Evolutionary conservation across 2,113 vertebrate genomes (phyloP).

Genomic region (Rafetus swinhoei): DNA sequence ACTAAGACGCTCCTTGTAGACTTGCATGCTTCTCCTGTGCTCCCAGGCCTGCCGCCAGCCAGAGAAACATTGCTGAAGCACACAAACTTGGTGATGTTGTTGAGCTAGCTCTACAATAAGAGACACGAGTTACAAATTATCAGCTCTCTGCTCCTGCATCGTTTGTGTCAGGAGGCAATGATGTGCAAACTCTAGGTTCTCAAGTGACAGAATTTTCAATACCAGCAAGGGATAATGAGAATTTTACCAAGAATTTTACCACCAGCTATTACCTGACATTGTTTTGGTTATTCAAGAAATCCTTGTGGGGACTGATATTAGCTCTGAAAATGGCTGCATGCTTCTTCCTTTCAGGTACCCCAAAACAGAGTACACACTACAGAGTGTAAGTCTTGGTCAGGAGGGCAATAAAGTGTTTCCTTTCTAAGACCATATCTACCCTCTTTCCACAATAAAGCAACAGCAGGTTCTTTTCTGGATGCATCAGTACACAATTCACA

Average conservation of each 20-base stretch:
- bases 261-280: background rate
- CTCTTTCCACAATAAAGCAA: background rate
- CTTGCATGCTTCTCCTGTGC: constrained; percentile 55
- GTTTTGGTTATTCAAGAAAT: background rate
- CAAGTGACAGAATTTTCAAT: background rate
- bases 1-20: constrained; percentile 46
- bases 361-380: background rate
- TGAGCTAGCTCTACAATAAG: constrained; percentile 71
- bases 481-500: background rate
- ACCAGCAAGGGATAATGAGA: background rate
- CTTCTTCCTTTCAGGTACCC: background rate
- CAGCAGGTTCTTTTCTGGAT: background rate
- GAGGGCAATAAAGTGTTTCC: background rate
- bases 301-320: background rate
- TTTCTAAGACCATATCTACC: background rate
- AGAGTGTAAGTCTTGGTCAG: rapidly evolving
- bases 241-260: background rate
- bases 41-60: constrained; percentile 78
- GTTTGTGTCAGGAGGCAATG: rapidly evolving
- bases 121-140: background rate
- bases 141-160: background rate
- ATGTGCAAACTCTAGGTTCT: background rate
- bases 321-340: background rate
- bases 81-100: constrained; percentile 37
- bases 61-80: constrained; percentile 73